phyloP scores from a whole-genome alignment of 1,140 invertebrate genomes.

The Parasteatoda tepidariorum region DNA sequence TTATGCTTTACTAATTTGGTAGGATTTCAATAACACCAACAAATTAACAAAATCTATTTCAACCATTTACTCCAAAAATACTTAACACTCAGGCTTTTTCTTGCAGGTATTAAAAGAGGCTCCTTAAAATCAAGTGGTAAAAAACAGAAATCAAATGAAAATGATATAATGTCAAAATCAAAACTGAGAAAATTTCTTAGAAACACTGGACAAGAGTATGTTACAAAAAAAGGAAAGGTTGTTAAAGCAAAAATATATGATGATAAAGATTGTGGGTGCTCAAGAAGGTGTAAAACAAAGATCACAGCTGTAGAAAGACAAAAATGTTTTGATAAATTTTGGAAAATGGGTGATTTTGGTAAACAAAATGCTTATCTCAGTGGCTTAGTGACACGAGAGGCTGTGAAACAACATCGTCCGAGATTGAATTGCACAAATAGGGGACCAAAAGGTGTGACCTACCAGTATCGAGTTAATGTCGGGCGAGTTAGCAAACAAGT shows the following conservation, averaged over 20 bases:
- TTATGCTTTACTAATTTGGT: too few species aligned
- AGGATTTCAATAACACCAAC: too few species aligned
- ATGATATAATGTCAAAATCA: conserved; percentile 53
- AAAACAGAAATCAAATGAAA: conserved; percentile 45
- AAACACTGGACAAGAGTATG: conserved; percentile 51
- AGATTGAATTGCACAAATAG: conserved; percentile 44
- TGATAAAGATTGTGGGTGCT: conserved; percentile 54
- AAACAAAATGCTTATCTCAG: conserved; percentile 55
- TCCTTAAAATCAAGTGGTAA: conserved; percentile 35
- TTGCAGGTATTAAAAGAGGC: conserved; percentile 52
- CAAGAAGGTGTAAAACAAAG: conserved; percentile 27
- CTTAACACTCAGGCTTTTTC: conserved; percentile 19
- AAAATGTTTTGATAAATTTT: conserved; percentile 57
- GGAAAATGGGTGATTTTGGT: conserved; percentile 55
- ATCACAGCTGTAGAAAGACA: conserved; percentile 37
- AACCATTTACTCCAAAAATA: not conserved
- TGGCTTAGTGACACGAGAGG: conserved; percentile 45
- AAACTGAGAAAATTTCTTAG: conserved; percentile 36
- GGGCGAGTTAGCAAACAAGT: conserved; percentile 52
- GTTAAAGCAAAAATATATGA: conserved; percentile 55
- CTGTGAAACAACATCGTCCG: conserved; percentile 48
- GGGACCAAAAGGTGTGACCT: conserved; percentile 51
- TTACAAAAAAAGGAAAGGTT: conserved; percentile 51
- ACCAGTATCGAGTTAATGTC: conserved; percentile 52
- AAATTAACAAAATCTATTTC: too few species aligned